Base-by-base conservation (phyloP, 2,888 invertebrate genomes). In the Chelonus formosanus region DNA sequence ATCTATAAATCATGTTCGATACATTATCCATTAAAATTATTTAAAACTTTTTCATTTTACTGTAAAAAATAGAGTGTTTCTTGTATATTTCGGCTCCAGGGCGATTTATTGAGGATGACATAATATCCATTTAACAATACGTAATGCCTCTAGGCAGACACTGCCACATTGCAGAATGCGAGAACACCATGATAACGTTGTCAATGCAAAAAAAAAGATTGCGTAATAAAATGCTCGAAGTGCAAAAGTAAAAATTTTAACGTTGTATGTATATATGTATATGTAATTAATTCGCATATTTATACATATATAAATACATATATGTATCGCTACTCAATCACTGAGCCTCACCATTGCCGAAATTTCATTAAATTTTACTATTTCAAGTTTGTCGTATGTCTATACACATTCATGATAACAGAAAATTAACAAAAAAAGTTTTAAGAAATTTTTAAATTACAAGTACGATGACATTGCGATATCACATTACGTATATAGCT, bases 81-180 rank as follows among this genome's bases (percentile, higher is more conserved):
- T 65, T 70, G 72, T 69, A 67, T 71, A 67, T 47, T 52, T 57
- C n/a, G 45, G 57, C 55, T 6, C 35, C 55, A 57, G 44, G 34
- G 44, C 44, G 45, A 56, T 56, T 10, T 56, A 44, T 56, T 32
- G 8, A 32, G 20, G 43, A 43, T 57, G 10, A 43, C 10, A 10
- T 20, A 45, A 57, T 20, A 20, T 43, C 6, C 44, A 40, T 20
- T 43, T 44, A 36, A 47, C 52, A 32, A 57, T 50, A 77, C 75
- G 74, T 77, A 80, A 80, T 76, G 79, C 80, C 81, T 76, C 75
- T 76, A 79, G 81, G 82, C 78, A 76, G 80, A 79, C 83, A 83
- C 82, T 83, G 83, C 82, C 82, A 82, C 75, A 78, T 74, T 75
- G 75, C 76, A 74, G 76, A 76, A 72, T 74, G 75, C 71, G 72